Evolutionary conservation across 53 echinoderm and acorn worm genomes (phyloP).

Genomic region (Astropecten irregularis): DNA sequence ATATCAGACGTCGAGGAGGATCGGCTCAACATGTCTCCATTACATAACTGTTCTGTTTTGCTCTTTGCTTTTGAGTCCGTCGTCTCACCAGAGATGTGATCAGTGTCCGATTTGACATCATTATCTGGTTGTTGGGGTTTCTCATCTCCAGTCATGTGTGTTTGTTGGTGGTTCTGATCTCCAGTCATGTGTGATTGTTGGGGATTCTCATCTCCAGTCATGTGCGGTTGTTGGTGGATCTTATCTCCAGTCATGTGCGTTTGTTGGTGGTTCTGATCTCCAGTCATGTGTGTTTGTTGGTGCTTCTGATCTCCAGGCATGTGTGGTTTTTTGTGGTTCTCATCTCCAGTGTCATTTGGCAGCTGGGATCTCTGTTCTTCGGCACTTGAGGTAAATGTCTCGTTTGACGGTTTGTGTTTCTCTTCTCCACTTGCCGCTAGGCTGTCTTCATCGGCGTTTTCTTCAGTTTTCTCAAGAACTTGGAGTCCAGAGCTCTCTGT

Average conservation of each 20-base stretch:
- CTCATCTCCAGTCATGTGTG: not conserved
- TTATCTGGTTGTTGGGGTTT: too few species aligned
- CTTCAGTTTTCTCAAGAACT: too few species aligned
- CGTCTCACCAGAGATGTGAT: not conserved
- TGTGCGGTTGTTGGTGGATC: not conserved
- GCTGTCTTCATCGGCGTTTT: too few species aligned
- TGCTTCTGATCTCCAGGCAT: not conserved
- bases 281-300: too few species aligned
- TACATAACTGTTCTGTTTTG: slow-evolving; percentile 24
- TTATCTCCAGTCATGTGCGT: not conserved
- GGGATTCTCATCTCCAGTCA: not conserved
- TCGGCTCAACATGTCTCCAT: slow-evolving; percentile 33
- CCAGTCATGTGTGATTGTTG: not conserved
- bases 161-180: not conserved
- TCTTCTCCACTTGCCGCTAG: too few species aligned
- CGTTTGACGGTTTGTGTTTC: too few species aligned
- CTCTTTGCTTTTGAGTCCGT: not conserved
- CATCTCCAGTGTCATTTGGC: not conserved
- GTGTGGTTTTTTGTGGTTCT: not conserved
- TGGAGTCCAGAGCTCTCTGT: too few species aligned
- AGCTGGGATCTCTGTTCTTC: not conserved
- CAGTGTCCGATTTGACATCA: not conserved
- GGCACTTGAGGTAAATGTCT: too few species aligned
- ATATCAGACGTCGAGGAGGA: not conserved
- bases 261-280: not conserved